Conservation (phyloP, 2,888 invertebrate species). For the Tiliacea aurago region DNA sequence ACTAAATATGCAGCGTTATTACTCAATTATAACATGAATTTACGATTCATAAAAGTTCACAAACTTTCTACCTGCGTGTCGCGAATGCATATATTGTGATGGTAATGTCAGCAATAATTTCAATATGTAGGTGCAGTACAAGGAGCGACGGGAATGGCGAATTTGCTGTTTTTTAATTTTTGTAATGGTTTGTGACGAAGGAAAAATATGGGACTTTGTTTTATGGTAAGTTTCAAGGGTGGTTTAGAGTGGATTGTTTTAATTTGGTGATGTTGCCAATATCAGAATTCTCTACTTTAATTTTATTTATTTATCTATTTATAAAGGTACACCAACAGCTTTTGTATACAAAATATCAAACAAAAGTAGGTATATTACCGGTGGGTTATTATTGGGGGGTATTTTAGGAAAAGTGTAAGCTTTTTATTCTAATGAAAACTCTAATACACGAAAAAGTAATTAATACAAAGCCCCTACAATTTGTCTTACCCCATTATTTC, state of each 20-base stretch:
- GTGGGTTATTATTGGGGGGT: too few relatives aligned
- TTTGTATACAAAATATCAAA: too few relatives aligned
- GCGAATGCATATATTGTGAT: slow-evolving; percentile 68
- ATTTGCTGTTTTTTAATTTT: slow-evolving; percentile 59
- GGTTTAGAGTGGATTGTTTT: not conserved
- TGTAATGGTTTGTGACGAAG: slow-evolving; percentile 50
- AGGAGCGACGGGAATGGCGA: slow-evolving; percentile 56
- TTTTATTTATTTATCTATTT: too few relatives aligned
- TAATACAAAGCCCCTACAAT: not conserved
- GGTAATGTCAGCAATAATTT: slow-evolving; percentile 66
- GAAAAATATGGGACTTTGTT: slow-evolving; percentile 25
- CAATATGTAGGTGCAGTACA: slow-evolving; percentile 66
- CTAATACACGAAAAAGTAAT: not conserved
- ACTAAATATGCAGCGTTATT: slow-evolving; percentile 65
- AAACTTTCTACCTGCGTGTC: slow-evolving; percentile 69
- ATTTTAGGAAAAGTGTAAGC: too few relatives aligned
- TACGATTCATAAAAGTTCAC: slow-evolving; percentile 69
- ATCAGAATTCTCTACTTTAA: not conserved
- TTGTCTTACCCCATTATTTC: slow-evolving; percentile 6
- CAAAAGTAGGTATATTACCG: too few relatives aligned
- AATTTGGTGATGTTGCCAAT: not conserved
- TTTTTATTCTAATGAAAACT: too few relatives aligned
- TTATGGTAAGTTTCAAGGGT: slow-evolving; percentile 2
- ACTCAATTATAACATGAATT: slow-evolving; percentile 69
- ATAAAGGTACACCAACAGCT: too few relatives aligned